These are phyloP conservation scores for Carabus problematicus DNA, from an alignment of 2,888 invertebrate genomes.

Conservation along the genomic window DNA sequence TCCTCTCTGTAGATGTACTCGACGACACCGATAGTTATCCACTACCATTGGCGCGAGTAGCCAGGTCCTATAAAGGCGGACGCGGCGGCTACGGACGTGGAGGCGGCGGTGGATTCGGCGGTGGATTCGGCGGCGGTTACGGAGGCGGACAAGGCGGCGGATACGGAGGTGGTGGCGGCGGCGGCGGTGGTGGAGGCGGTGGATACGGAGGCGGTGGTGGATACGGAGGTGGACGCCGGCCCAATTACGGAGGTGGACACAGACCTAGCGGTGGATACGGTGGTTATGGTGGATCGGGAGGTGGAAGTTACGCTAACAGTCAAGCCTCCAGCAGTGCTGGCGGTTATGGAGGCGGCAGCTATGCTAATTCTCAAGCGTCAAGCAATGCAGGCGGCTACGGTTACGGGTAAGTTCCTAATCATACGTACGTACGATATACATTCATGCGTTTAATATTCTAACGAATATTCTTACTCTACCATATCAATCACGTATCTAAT, in stretches of 20 bases:
- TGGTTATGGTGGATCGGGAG: background rate
- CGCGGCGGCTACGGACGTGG: too few relatives aligned
- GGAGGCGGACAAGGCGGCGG: background rate
- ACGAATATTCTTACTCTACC: too few relatives aligned
- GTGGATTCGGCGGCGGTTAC: too few relatives aligned
- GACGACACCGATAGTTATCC: too few relatives aligned
- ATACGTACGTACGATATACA: too few relatives aligned
- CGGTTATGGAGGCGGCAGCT: background rate
- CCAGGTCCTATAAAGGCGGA: too few relatives aligned
- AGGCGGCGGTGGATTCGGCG: too few relatives aligned
- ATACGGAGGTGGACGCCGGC: background rate
- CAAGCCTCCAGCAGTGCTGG: background rate
- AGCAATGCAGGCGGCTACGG: background rate
- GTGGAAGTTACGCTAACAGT: slow-evolving; percentile 1
- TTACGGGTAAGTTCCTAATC: background rate
- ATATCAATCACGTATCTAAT: too few relatives aligned
- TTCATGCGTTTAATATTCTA: background rate
- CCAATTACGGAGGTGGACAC: background rate
- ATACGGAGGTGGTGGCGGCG: too few relatives aligned
- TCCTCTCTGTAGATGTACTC: too few relatives aligned
- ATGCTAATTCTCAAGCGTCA: background rate
- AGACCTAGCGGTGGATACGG: background rate
- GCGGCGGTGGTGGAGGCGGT: too few relatives aligned
- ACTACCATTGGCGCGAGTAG: too few relatives aligned
- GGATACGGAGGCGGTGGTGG: background rate